phyloP scores from a whole-genome alignment of 2,113 vertebrate genomes.

The Oreochromis spilurus region DNA sequence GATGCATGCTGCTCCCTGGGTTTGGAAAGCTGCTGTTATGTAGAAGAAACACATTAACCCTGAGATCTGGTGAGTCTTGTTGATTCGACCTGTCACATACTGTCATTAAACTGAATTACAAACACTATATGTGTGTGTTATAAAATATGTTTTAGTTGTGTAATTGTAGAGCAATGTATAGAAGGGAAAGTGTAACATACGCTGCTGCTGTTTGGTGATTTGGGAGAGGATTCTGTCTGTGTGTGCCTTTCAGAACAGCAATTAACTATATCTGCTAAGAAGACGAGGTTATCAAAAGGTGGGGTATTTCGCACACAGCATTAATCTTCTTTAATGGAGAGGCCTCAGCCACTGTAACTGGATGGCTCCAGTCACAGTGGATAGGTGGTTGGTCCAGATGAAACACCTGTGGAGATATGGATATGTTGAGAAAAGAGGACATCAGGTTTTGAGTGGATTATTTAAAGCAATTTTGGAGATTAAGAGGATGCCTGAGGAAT shows the following conservation, averaged over 20 bases:
- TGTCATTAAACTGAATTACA: not conserved
- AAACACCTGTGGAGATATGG: not conserved
- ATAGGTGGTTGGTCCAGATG: not conserved
- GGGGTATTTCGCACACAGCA: not conserved
- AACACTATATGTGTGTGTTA: not conserved
- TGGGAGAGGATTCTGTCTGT: not conserved
- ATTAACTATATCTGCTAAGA: not conserved
- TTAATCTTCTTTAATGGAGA: not conserved
- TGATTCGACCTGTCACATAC: not conserved
- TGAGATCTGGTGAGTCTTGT: not conserved
- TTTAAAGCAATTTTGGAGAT: not conserved
- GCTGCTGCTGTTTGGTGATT: not conserved
- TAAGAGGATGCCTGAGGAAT: not conserved
- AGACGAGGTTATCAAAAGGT: not conserved
- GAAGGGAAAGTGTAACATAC: not conserved
- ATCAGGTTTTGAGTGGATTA: not conserved
- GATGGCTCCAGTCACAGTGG: not conserved
- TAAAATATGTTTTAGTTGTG: not conserved
- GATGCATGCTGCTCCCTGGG: not conserved
- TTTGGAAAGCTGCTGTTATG: not conserved
- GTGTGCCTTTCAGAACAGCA: not conserved
- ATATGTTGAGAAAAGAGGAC: not conserved
- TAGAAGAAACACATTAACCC: not conserved
- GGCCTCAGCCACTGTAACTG: not conserved
- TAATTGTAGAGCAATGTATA: not conserved